These are phyloP conservation scores for Syrphus vitripennis DNA, from an alignment of 2,888 invertebrate species.

Conservation along the genomic window DNA sequence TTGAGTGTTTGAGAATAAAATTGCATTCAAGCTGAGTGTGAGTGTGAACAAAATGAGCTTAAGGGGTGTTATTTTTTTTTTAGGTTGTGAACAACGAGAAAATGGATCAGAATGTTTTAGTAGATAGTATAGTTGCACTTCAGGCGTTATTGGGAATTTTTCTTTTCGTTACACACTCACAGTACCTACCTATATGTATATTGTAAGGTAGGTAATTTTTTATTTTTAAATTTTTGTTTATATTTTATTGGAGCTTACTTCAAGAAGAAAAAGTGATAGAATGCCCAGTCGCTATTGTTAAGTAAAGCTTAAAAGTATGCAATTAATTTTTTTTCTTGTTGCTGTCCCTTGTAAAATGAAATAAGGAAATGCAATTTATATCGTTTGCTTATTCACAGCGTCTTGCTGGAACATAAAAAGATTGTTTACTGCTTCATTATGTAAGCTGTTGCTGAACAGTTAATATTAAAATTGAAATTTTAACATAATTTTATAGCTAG, in stretches of 20 bases:
- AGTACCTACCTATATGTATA: no score
- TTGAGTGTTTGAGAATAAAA: constrained; percentile 70
- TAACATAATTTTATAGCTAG: no score
- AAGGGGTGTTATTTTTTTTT: constrained; percentile 1
- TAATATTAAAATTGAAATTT: neutral
- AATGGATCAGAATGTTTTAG: constrained; percentile 58
- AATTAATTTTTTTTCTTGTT: neutral
- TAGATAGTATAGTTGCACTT: no score
- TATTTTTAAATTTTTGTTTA: neutral
- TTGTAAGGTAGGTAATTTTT: neutral
- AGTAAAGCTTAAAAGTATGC: constrained; percentile 26
- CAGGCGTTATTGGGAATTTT: constrained; percentile 57
- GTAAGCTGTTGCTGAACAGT: neutral
- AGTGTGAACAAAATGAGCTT: neutral
- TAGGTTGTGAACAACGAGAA: constrained; percentile 5
- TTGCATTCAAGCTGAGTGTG: constrained; percentile 38
- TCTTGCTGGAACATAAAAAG: neutral
- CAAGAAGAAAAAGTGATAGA: constrained; percentile 18
- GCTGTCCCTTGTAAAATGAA: constrained; percentile 1
- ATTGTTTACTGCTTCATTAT: neutral
- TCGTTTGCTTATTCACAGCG: neutral
- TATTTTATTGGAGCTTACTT: constrained; percentile 15
- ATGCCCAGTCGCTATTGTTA: constrained; percentile 14
- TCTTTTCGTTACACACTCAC: neutral
- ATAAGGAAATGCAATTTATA: constrained; percentile 53